A percentile compares a stretch with the other conserved stretches of the same genome.
These are phyloP conservation scores for Pseudeuparius sepicola DNA, from an alignment of 2,888 invertebrate genomes.

Conservation along the genomic window DNA sequence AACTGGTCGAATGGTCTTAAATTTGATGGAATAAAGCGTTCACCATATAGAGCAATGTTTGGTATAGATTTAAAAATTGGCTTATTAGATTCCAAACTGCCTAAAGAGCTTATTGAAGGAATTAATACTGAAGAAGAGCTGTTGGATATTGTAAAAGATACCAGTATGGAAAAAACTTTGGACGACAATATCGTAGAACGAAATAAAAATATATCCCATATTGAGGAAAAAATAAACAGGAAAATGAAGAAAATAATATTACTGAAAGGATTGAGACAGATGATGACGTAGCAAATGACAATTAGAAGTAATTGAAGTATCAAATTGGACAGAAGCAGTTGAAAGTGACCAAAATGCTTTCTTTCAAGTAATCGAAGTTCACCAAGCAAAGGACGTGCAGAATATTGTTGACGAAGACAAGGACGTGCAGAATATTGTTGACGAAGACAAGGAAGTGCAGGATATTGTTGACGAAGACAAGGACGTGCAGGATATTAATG, in stretches of 20 bases:
- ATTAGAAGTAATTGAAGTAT: conserved; percentile 3
- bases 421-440: not conserved
- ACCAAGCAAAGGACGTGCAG: conserved; percentile 5
- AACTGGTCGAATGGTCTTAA: conserved; percentile 12
- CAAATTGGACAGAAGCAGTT: conserved; percentile 7
- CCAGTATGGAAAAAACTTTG: conserved; percentile 13
- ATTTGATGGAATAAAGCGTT: conserved; percentile 11
- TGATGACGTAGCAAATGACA: not conserved
- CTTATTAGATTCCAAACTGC: conserved; percentile 15
- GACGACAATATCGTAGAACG: not conserved
- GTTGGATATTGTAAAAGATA: conserved; percentile 12
- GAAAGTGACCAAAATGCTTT: conserved; percentile 5
- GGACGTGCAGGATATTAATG: too few relatives aligned
- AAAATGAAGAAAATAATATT: conserved; percentile 4
- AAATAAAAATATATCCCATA: conserved; percentile 5
- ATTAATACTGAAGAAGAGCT: conserved; percentile 15
- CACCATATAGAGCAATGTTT: conserved; percentile 9
- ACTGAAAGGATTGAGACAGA: conserved; percentile 3
- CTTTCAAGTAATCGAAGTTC: conserved; percentile 1
- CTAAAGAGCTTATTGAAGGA: conserved; percentile 15
- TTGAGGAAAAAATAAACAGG: conserved; percentile 4
- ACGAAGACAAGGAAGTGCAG: not conserved
- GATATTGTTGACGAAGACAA: too few relatives aligned
- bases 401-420: too few relatives aligned
- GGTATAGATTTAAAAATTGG: conserved; percentile 13